These are phyloP conservation scores for Loripinus fragilis DNA, from an alignment of 2,888 invertebrate genomes.

Conservation along the genomic window DNA sequence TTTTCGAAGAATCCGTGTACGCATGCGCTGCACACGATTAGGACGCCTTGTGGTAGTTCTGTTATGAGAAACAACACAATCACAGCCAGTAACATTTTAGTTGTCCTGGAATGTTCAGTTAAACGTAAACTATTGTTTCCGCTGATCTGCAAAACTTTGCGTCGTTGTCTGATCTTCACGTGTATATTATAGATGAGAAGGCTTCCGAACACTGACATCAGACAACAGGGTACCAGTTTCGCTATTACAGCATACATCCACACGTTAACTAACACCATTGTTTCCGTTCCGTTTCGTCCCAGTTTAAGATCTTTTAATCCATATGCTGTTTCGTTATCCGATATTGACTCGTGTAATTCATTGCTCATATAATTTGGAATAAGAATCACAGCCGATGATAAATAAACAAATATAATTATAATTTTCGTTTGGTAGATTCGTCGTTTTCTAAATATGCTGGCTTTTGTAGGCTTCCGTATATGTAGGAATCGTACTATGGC, in stretches of 20 bases:
- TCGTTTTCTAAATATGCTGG: slow-evolving; percentile 86
- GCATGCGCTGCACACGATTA: slow-evolving; percentile 90
- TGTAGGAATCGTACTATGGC: slow-evolving; percentile 93
- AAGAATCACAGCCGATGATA: slow-evolving; percentile 92
- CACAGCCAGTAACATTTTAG: slow-evolving; percentile 93
- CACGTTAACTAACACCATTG: slow-evolving; percentile 86
- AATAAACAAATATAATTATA: slow-evolving; percentile 92
- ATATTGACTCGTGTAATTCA: slow-evolving; percentile 64
- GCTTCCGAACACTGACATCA: slow-evolving; percentile 88
- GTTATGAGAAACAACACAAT: slow-evolving; percentile 93
- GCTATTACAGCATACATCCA: slow-evolving; percentile 96
- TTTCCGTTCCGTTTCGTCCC: slow-evolving; percentile 69
- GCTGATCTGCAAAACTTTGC: slow-evolving; percentile 74
- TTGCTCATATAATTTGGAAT: slow-evolving; percentile 93
- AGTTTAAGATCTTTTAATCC: slow-evolving; percentile 68
- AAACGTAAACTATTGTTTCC: slow-evolving; percentile 71
- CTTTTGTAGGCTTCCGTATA: slow-evolving; percentile 90
- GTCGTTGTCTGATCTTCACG: slow-evolving; percentile 71
- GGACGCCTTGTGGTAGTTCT: slow-evolving; percentile 92
- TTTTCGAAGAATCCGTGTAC: slow-evolving; percentile 87
- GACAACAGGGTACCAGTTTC: slow-evolving; percentile 94
- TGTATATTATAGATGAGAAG: slow-evolving; percentile 81
- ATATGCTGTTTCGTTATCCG: slow-evolving; percentile 66
- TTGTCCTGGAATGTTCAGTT: slow-evolving; percentile 88
- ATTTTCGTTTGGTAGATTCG: slow-evolving; percentile 90